These are phyloP conservation scores for Monopterus albus DNA, from an alignment of 2,113 vertebrate genomes.

Conservation along the genomic window DNA sequence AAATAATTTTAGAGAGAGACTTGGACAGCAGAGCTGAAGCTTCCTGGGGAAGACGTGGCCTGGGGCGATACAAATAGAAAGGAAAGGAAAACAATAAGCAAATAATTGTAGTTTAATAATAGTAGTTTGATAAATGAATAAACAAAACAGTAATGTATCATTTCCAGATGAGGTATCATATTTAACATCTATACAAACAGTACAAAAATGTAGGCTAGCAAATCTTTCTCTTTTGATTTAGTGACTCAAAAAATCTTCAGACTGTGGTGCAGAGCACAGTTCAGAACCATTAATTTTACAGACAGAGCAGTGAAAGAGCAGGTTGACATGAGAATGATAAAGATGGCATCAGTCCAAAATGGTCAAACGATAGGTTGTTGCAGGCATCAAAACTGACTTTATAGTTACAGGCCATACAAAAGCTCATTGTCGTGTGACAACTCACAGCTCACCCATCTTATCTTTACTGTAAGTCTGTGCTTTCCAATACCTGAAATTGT, in stretches of 20 bases:
- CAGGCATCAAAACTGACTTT: not conserved
- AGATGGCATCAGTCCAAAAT: not conserved
- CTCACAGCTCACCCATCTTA: no score
- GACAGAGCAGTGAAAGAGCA: not conserved
- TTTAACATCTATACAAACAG: not conserved
- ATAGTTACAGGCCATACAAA: no score
- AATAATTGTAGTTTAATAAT: not conserved
- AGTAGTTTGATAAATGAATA: not conserved
- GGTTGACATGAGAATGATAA: no score
- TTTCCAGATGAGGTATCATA: not conserved
- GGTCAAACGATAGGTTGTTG: not conserved
- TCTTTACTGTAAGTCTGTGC: no score
- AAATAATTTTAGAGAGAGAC: constrained; percentile 12
- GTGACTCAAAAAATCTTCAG: not conserved
- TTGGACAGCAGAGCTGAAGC: constrained; percentile 31
- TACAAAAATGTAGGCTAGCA: constrained; percentile 1
- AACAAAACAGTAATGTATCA: not conserved
- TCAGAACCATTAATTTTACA: not conserved
- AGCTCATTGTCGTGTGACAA: no score
- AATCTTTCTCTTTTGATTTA: not conserved
- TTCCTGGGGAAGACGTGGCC: constrained; percentile 49
- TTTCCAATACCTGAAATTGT: no score
- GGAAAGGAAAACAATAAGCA: not conserved
- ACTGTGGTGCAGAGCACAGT: no score
- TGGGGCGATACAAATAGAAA: constrained; percentile 27